Base-by-base conservation (phyloP, 2,113 vertebrate species). In the Fregetta grallaria region DNA sequence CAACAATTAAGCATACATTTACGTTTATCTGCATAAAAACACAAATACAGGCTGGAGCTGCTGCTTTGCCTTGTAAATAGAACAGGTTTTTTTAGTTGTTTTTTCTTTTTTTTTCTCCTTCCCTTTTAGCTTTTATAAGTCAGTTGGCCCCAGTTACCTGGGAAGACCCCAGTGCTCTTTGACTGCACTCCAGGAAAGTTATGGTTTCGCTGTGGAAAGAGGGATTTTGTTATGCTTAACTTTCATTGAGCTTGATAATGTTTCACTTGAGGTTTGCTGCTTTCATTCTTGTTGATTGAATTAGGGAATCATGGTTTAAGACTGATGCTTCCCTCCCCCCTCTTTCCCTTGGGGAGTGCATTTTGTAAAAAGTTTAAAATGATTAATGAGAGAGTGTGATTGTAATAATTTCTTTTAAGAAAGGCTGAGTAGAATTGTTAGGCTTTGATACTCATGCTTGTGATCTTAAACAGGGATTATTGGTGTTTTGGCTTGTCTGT, bases 41-140 rank as follows among this genome's bases (percentile, higher is more conserved):
- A 4, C 16, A 5, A 36, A 10, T 7, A 5, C 22, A 10, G n/a
- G 20, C 44, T 44, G 79, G 38, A 76, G 56, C 70, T 89, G 76
- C 61, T 53, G 73, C 62, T 82, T 59, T 77, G 23, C 32, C 13
- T 26, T 44, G 7, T 23, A 44, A 42, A 10, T 10, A 59, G 19
- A 59, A 15, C 3, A 19, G 13, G 6, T 1, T 0, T 3, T 62
- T 66, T 23, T 9, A 32, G 26, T 6, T 23, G 1, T 16, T 19
- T 23, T 0, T 30, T 15, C 10, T 11, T 26, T 13, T 44, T 42
- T 23, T 7, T 1, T 2, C 2, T 27, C 22, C 4, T 36, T 85
- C 11, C 16, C 10, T 44, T 55, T 13, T 22, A 74, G 26, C 8
- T 67, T 55, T 63, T 74, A 6, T 4, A 17, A 30, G 29, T 62